These are phyloP conservation scores for Apamea crenata DNA, from an alignment of 2,888 invertebrate species.

Conservation along the genomic window DNA sequence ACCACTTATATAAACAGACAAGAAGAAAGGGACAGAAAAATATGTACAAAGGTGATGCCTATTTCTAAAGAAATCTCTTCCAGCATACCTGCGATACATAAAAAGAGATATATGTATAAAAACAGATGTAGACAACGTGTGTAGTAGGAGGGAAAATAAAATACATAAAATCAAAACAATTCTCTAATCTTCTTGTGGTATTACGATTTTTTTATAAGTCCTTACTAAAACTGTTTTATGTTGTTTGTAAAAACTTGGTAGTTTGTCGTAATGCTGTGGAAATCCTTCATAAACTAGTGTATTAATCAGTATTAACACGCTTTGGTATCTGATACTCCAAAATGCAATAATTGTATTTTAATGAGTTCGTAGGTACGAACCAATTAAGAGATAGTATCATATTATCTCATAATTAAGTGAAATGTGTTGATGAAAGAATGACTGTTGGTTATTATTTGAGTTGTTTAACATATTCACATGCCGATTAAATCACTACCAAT, in stretches of 20 bases:
- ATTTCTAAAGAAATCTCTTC: neutral
- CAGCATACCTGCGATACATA: neutral
- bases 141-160: neutral
- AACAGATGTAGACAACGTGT: neutral
- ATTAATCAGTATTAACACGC: neutral
- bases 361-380: slow-evolving; percentile 2
- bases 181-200: neutral
- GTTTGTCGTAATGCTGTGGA: neutral
- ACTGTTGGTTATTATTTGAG: slow-evolving; percentile 10
- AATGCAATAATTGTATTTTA: neutral
- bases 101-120: neutral
- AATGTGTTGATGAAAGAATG: neutral
- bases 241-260: neutral
- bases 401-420: neutral
- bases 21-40: neutral
- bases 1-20: neutral
- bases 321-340: neutral
- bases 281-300: neutral
- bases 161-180: neutral
- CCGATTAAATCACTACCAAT: neutral
- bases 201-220: neutral
- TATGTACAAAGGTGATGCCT: neutral
- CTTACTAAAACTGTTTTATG: neutral
- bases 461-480: neutral
- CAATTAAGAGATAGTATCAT: neutral